Evolutionary conservation across 2,797 vertebrate genomes (phyloP).

Genomic region (Coilia nasus): DNA sequence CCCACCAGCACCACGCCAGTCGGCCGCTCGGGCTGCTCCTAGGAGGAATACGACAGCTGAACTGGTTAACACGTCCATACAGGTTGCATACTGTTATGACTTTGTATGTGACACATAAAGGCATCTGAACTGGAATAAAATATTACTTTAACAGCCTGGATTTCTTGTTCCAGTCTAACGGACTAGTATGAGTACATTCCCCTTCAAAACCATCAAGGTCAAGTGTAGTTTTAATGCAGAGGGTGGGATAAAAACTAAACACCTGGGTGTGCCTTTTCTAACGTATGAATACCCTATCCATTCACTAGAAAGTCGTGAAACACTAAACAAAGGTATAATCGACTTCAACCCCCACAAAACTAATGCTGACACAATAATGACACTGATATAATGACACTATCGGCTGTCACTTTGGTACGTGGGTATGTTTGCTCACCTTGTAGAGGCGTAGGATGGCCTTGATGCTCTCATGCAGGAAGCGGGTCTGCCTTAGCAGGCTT

Average conservation of each 20-base stretch:
- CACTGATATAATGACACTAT: too few species aligned
- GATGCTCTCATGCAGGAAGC: conserved; percentile 92
- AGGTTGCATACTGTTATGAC: neutral
- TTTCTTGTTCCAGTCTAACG: neutral
- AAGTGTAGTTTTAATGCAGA: neutral
- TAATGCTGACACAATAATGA: neutral
- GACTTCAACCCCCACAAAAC: neutral
- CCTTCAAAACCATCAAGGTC: neutral
- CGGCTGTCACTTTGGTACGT: neutral
- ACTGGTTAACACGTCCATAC: neutral
- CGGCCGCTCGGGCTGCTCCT: conserved; percentile 83
- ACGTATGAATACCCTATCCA: neutral
- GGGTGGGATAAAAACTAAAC: too few species aligned
- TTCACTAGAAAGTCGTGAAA: neutral
- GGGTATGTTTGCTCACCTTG: conserved; percentile 75
- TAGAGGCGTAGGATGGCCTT: conserved; percentile 93
- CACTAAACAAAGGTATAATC: neutral
- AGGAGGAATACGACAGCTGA: neutral
- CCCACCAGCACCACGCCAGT: conserved; percentile 89
- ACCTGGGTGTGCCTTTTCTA: too few species aligned
- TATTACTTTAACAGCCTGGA: too few species aligned
- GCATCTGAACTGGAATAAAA: too few species aligned
- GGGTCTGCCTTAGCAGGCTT: conserved; percentile 87
- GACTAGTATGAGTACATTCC: neutral
- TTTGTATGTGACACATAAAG: too few species aligned